Conservation (phyloP, 1,140 invertebrate genomes). For the Laupala kohalensis region DNA sequence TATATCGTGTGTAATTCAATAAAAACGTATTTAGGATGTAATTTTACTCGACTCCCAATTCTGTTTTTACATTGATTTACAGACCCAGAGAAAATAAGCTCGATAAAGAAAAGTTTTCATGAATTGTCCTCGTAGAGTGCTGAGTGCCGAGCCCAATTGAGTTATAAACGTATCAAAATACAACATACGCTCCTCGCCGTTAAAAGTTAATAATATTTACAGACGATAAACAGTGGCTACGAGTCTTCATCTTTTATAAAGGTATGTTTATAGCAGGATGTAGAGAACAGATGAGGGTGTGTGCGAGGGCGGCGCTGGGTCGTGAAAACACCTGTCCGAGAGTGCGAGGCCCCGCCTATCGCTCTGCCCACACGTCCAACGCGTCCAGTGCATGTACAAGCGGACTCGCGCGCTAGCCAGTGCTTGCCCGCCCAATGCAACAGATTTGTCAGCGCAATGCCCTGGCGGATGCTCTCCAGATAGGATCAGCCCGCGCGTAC, state of each 20-base stretch:
- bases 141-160: neutral
- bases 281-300: neutral
- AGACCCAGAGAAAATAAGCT: neutral
- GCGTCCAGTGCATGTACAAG: too few species aligned
- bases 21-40: neutral
- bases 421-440: too few species aligned
- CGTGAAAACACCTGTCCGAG: too few species aligned
- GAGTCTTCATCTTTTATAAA: neutral
- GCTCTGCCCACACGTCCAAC: too few species aligned
- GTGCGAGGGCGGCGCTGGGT: neutral
- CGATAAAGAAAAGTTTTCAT: neutral
- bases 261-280: neutral
- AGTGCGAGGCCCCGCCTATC: neutral
- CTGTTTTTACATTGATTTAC: neutral
- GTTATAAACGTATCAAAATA: neutral
- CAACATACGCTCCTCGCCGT: neutral
- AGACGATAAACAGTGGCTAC: neutral
- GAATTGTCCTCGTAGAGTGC: neutral
- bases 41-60: neutral
- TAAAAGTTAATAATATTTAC: neutral
- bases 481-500: too few species aligned
- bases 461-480: too few species aligned
- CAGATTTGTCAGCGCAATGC: too few species aligned
- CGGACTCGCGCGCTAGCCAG: too few species aligned
- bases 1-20: neutral